Base-by-base conservation (phyloP, 2,113 vertebrate genomes). In the Eolophus roseicapilla region DNA sequence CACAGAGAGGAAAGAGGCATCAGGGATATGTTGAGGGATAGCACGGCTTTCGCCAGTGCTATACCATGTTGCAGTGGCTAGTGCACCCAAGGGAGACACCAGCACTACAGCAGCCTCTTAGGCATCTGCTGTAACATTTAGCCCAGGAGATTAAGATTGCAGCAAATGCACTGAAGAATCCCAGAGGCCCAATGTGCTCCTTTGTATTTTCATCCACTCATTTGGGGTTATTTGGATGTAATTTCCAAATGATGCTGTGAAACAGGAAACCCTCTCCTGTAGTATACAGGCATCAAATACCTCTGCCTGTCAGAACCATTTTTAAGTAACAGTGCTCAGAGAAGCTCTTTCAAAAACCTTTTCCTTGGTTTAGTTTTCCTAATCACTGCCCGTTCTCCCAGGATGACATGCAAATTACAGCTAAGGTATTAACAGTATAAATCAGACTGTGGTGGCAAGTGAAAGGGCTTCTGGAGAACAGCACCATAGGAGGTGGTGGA, bases 341-440 rank as follows among this genome's bases (percentile, higher is more conserved):
- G 62, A 87, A 79, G 59, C 15, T 64, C 35, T 64, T 96, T 87
- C 24, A 52, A 71, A 89, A 81, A 15, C 9, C 70, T 73, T 82
- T 84, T 59, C 49, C 86, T 65, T 65, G 57, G 73, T 62, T 86
- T 76, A 75, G 65, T 89, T 96, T 93, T 35, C 70, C 74, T 82
- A 93, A 84, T 87, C 67, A 43, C 1, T 76, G 81, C 76, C 84
- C 86, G 82, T 82, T 88, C 92, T 81, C 80, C 50, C 71, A 73
- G 59, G 88, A 89, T 91, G 80, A 91, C 91, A 93, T 67, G 86
- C 82, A 94, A 96, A 97, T 95, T 92, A 89, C 78, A 91, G 88
- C 86, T 85, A 89, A 76, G 62, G 75, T 94, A 93, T 96, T 96
- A 89, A 68, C 91, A 77, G 50, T 23, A 92, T 93, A 96, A 97